These are phyloP conservation scores for Condylura cristata DNA, from an alignment of 2,113 vertebrate genomes.

Conservation along the genomic window DNA sequence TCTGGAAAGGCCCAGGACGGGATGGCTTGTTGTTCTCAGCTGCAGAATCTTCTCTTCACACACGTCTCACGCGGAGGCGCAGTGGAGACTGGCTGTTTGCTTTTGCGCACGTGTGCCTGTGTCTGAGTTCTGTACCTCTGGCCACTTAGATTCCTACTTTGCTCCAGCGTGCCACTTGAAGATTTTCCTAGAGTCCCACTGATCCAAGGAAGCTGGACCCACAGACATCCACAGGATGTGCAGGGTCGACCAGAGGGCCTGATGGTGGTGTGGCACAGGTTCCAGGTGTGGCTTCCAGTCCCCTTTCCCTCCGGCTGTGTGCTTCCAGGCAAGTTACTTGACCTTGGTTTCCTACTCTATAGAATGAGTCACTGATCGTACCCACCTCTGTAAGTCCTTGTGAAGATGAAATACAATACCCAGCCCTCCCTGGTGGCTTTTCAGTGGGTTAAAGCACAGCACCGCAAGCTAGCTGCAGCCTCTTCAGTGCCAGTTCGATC, in stretches of 20 bases:
- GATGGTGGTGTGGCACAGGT: not conserved
- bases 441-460: too few relatives aligned
- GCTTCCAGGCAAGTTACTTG: not conserved
- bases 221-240: not conserved
- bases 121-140: not conserved
- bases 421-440: too few relatives aligned
- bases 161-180: not conserved
- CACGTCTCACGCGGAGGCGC: not conserved
- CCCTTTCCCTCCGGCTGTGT: not conserved
- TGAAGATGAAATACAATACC: not conserved
- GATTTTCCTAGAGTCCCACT: not conserved
- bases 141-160: not conserved
- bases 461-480: too few relatives aligned
- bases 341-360: slow-evolving; percentile 20
- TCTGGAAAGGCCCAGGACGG: not conserved
- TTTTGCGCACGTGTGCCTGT: not conserved
- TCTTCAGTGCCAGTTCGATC: too few relatives aligned
- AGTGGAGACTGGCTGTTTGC: not conserved
- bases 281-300: not conserved
- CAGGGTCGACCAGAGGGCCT: not conserved
- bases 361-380: not conserved
- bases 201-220: not conserved
- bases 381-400: not conserved
- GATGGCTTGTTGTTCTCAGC: not conserved
- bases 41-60: not conserved